Evolutionary conservation across 2,797 vertebrate genomes (phyloP).

Genomic region (Poeciliopsis paucimaculata): DNA sequence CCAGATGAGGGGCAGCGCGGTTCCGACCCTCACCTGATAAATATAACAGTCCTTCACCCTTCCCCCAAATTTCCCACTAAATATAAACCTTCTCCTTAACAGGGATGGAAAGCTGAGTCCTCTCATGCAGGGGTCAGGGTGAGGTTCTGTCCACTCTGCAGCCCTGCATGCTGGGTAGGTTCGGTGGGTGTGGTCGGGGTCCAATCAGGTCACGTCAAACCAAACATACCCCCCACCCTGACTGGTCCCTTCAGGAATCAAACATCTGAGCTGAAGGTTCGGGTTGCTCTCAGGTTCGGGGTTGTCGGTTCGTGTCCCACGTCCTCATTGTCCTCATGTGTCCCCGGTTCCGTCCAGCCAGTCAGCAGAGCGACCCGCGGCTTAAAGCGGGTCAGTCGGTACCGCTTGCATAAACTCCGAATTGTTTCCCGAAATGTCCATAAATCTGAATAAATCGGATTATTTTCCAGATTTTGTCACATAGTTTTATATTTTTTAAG

Average conservation of each 20-base stretch:
- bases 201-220: slow-evolving; percentile 41
- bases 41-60: slow-evolving; percentile 44
- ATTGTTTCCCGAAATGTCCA: neutral
- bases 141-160: neutral
- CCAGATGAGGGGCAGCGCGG: neutral
- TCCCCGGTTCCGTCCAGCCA: neutral
- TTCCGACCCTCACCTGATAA: slow-evolving; percentile 11
- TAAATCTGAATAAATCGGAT: neutral
- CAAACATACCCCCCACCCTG: slow-evolving; percentile 21
- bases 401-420: neutral
- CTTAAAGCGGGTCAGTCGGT: neutral
- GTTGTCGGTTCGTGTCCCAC: neutral
- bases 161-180: slow-evolving; percentile 8
- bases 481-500: too few relatives aligned
- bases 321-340: neutral
- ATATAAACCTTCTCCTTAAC: slow-evolving; percentile 71
- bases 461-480: neutral
- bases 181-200: neutral
- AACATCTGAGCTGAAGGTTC: neutral
- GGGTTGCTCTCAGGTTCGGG: neutral
- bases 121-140: slow-evolving; percentile 4
- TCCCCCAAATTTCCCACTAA: slow-evolving; percentile 58
- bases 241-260: neutral
- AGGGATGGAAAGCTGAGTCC: slow-evolving; percentile 59
- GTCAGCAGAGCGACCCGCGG: neutral